Evolutionary conservation across 2,888 invertebrate genomes (phyloP).

Genomic region (Ennomos erosarius): DNA sequence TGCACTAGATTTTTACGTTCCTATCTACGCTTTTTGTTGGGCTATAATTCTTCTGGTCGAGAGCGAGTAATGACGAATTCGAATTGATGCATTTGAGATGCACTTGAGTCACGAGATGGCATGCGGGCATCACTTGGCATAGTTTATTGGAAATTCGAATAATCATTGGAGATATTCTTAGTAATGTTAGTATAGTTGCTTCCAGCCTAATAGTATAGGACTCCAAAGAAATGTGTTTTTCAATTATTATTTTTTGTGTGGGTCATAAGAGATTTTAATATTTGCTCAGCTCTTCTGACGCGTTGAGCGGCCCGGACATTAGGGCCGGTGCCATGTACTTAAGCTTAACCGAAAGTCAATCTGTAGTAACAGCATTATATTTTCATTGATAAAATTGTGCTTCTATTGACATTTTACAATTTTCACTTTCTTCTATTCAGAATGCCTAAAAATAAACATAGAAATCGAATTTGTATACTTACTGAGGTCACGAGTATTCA

Average conservation of each 20-base stretch:
- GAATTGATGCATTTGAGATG: slow-evolving; percentile 16
- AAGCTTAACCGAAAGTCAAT: no score
- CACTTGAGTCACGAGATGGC: slow-evolving; percentile 10
- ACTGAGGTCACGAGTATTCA: slow-evolving; percentile 3
- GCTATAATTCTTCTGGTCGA: slow-evolving; percentile 13
- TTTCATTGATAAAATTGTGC: background rate
- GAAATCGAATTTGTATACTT: slow-evolving; percentile 33
- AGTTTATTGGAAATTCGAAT: no score
- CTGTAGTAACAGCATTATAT: background rate
- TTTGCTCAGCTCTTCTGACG: no score
- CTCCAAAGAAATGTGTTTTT: no score
- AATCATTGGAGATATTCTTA: no score
- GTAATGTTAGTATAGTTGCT: no score
- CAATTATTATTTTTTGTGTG: no score
- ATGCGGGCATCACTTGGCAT: background rate
- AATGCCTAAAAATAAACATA: slow-evolving; percentile 36
- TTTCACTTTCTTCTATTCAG: slow-evolving; percentile 34
- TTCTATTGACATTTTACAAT: slow-evolving; percentile 9
- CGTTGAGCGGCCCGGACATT: no score
- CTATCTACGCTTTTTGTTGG: slow-evolving; percentile 31
- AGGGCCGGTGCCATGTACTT: no score
- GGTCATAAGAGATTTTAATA: no score
- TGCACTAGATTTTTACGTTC: slow-evolving; percentile 30
- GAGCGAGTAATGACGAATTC: slow-evolving; percentile 21
- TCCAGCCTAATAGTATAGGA: no score